Evolutionary conservation across 2,888 invertebrate species (phyloP).

Genomic region (Drosophila aldrichi): DNA sequence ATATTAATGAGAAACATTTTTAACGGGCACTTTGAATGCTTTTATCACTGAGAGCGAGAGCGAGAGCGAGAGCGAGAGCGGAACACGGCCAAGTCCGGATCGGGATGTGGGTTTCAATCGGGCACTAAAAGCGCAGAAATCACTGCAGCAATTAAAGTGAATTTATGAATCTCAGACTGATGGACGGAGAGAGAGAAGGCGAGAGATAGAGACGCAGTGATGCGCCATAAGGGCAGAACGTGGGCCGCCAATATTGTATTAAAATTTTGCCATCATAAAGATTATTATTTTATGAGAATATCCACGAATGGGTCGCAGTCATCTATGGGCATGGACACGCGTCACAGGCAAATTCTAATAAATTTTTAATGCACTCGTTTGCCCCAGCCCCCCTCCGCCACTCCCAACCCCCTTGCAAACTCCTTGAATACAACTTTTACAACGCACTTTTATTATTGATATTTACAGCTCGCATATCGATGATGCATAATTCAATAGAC

Average conservation of each 20-base stretch:
- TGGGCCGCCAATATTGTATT: conserved; percentile 72
- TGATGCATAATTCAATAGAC: conserved; percentile 76
- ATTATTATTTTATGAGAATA: conserved; percentile 82
- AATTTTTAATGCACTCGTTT: conserved; percentile 80
- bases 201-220: conserved; percentile 63
- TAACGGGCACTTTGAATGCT: conserved; percentile 65
- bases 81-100: conserved; percentile 56
- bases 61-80: background rate
- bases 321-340: conserved; percentile 69
- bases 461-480: conserved; percentile 73
- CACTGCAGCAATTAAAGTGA: conserved; percentile 81
- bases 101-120: conserved; percentile 21
- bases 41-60: conserved; percentile 55
- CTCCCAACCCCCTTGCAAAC: background rate
- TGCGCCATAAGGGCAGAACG: conserved; percentile 34
- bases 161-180: conserved; percentile 76
- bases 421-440: conserved; percentile 41
- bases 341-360: conserved; percentile 81
- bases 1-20: conserved; percentile 75
- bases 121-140: conserved; percentile 64
- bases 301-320: conserved; percentile 48
- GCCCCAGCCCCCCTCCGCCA: background rate
- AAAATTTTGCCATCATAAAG: conserved; percentile 80
- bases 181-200: conserved; percentile 61
- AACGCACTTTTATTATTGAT: conserved; percentile 81